phyloP scores from a whole-genome alignment of 2,888 invertebrate genomes.

The Rotaria magnacalcarata region DNA sequence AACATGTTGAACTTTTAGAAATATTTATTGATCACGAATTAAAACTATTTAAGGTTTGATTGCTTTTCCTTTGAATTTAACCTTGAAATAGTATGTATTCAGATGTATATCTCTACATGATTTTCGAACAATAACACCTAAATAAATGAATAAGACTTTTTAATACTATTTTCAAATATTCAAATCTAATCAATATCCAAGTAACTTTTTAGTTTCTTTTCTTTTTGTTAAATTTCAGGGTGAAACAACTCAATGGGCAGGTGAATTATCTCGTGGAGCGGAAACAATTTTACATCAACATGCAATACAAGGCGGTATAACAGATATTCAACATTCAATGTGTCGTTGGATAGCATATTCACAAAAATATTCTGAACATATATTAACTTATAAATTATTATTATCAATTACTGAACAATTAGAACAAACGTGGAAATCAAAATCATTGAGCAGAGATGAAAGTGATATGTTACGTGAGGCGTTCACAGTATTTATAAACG shows the following conservation, averaged over 20 bases:
- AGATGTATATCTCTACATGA: background rate
- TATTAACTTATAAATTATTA: conserved; percentile 76
- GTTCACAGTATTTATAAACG: conserved; percentile 69
- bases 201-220: background rate
- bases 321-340: conserved; percentile 75
- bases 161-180: background rate
- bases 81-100: background rate
- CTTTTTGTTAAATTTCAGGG: background rate
- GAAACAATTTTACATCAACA: conserved; percentile 87
- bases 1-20: conserved; percentile 79
- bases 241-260: conserved; percentile 67
- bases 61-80: background rate
- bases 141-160: background rate
- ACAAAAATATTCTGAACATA: conserved; percentile 72
- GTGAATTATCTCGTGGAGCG: conserved; percentile 78
- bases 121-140: too few relatives aligned
- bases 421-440: conserved; percentile 68
- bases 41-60: conserved; percentile 48
- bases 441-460: conserved; percentile 73
- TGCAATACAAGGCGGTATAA: conserved; percentile 88
- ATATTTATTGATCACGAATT: conserved; percentile 78
- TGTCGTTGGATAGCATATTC: conserved; percentile 72
- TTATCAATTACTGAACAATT: conserved; percentile 71
- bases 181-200: background rate
- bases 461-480: conserved; percentile 25